Evolutionary conservation across 30 jellyfish, hydroid and myxozoan genomes (phyloP).

Genomic region (Phacellophora camtschatica): DNA sequence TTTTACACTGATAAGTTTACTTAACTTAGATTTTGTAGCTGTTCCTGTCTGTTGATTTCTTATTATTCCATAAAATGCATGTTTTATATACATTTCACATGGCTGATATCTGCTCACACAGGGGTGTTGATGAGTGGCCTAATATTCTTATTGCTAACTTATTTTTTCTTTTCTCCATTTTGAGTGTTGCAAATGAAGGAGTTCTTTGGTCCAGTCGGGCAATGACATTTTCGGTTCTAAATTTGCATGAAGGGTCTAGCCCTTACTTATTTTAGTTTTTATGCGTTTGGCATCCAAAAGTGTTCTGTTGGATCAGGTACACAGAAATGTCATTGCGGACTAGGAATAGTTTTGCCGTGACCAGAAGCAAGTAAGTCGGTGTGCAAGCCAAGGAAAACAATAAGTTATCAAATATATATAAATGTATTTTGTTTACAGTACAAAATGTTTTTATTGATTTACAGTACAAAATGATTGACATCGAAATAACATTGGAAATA

Average conservation of each 20-base stretch:
- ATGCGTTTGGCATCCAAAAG: conserved; percentile 15
- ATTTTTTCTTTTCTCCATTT: background rate
- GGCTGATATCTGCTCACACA: no score
- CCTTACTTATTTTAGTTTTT: conserved; percentile 30
- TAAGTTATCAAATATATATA: no score
- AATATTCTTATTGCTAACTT: conserved; percentile 12
- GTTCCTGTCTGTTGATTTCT: no score
- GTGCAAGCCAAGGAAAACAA: background rate
- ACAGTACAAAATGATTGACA: no score
- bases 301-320: conserved; percentile 9
- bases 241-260: conserved; percentile 96
- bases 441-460: no score
- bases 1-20: no score
- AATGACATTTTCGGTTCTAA: conserved; percentile 42
- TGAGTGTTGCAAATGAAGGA: conserved; percentile 26
- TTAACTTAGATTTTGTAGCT: no score
- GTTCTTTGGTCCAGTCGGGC: conserved; percentile 19
- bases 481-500: no score
- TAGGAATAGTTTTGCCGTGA: background rate
- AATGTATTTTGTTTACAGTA: no score
- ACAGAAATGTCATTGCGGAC: conserved; percentile 29
- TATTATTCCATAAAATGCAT: no score
- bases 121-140: no score
- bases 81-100: no score
- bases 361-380: conserved; percentile 53